Conservation (phyloP, 2,797 vertebrate species). For the Saguinus oedipus region DNA sequence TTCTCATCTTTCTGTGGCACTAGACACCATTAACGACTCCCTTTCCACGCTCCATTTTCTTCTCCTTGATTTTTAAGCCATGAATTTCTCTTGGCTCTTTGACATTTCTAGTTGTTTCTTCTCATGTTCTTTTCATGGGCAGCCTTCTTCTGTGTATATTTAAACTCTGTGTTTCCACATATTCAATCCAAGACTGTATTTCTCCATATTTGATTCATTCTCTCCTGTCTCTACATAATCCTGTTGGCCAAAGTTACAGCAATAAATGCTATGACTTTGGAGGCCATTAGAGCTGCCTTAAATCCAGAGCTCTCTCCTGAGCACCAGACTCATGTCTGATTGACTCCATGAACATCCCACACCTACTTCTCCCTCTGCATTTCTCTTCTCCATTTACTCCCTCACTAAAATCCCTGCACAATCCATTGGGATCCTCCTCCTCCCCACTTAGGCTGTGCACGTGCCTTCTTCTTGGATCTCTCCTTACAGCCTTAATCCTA, state of each 20-base stretch:
- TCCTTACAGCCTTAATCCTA: neutral
- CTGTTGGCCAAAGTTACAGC: neutral
- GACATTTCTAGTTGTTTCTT: neutral
- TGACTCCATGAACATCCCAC: neutral
- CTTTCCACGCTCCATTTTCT: too few species aligned
- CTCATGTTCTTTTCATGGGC: neutral
- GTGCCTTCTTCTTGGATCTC: neutral
- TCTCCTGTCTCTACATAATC: neutral
- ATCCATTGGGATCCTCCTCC: neutral
- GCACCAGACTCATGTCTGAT: neutral
- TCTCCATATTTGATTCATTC: neutral
- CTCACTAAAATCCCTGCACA: neutral
- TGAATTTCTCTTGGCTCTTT: neutral
- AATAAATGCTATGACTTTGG: neutral
- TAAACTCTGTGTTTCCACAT: neutral
- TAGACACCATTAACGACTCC: neutral
- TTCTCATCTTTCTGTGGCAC: neutral
- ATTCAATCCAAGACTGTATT: neutral
- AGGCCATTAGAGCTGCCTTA: neutral
- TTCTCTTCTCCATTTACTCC: neutral
- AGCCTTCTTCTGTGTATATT: neutral
- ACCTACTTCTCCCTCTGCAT: neutral
- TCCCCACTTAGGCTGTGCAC: neutral
- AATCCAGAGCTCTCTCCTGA: neutral
- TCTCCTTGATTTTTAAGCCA: neutral